A percentile compares a stretch with the other conserved stretches of the same genome.
phyloP scores from a whole-genome alignment of 2,797 vertebrate genomes.

The Mus minutoides region DNA sequence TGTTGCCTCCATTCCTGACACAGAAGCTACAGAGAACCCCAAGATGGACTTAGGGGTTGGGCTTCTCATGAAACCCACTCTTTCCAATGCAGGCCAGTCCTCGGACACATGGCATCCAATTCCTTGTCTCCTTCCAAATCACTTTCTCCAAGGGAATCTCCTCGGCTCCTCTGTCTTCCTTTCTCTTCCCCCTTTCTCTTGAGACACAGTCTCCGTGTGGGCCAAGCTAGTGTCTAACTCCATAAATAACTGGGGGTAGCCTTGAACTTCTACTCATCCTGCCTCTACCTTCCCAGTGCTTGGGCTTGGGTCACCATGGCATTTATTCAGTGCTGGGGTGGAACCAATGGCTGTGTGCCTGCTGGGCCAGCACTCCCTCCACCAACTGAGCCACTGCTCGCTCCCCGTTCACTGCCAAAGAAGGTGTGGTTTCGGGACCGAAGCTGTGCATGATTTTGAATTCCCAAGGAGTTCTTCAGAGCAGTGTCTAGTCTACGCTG shows the following conservation, averaged over 20 bases:
- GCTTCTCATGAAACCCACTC: not conserved
- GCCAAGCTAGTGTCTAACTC: not conserved
- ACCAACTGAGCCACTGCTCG: not conserved
- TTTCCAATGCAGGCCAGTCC: not conserved
- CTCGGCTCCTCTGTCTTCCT: not conserved
- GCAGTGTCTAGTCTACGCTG: not conserved
- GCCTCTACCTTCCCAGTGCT: not conserved
- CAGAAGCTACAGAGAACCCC: not conserved
- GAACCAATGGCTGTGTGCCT: not conserved
- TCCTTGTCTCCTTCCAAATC: not conserved
- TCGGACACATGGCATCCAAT: not conserved
- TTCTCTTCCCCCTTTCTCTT: not conserved
- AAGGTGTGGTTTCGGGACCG: not conserved
- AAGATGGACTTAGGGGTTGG: too few species aligned
- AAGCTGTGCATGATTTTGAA: not conserved
- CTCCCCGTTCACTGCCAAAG: not conserved
- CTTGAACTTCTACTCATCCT: not conserved
- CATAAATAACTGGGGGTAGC: not conserved
- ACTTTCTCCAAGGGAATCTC: not conserved
- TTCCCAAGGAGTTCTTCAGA: not conserved
- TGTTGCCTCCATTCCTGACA: not conserved
- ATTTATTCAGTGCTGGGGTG: not conserved
- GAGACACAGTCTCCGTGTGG: not conserved
- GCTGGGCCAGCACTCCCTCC: not conserved
- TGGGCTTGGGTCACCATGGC: too few species aligned